Evolutionary conservation across 1,140 invertebrate species (phyloP).

Genomic region (Ctenoplectra terminalis): DNA sequence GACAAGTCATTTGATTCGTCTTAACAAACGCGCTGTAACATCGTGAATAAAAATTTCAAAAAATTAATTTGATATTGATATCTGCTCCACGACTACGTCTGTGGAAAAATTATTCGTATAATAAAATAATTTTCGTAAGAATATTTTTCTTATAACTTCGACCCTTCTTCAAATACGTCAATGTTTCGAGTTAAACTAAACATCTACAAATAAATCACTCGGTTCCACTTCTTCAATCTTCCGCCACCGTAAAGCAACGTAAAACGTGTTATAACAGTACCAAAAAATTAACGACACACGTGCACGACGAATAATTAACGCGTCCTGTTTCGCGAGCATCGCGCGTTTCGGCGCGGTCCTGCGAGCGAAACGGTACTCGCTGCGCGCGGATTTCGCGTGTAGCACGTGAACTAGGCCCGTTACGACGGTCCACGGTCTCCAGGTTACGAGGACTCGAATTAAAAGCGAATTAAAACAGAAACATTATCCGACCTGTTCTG

Average conservation of each 20-base stretch:
- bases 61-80: too few relatives aligned
- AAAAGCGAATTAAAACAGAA: constrained; percentile 14
- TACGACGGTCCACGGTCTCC: background rate
- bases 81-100: too few relatives aligned
- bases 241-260: background rate
- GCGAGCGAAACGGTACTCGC: constrained; percentile 10
- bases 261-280: constrained; percentile 11
- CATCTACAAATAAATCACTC: constrained; percentile 7
- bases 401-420: background rate
- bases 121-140: too few relatives aligned
- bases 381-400: background rate
- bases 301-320: constrained; percentile 5
- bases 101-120: too few relatives aligned
- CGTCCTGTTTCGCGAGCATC: background rate
- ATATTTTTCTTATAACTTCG: too few relatives aligned
- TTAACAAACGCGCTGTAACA: too few relatives aligned
- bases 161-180: too few relatives aligned
- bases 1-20: too few relatives aligned
- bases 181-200: too few relatives aligned
- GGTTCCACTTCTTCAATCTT: background rate
- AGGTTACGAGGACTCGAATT: constrained; percentile 18
- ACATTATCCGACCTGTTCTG: background rate
- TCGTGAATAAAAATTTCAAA: too few relatives aligned
- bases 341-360: too few relatives aligned
- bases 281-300: background rate